phyloP scores from a whole-genome alignment of 2,797 vertebrate species.

The Aotus griseimembra region DNA sequence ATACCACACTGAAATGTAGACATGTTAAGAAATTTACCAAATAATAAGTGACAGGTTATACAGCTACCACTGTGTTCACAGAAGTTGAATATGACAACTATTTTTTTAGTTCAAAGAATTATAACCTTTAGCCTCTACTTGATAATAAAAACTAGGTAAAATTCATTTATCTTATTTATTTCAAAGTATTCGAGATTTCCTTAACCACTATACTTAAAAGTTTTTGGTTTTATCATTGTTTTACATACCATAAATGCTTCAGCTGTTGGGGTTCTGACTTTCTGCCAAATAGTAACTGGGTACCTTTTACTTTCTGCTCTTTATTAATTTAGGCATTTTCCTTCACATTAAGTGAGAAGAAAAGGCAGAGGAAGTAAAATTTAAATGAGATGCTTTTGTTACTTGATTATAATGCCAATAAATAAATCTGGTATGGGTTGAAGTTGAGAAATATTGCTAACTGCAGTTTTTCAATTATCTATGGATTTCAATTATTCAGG shows the following conservation, averaged over 20 bases:
- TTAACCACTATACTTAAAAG: neutral
- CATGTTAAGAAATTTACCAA: neutral
- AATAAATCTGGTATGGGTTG: slow-evolving; percentile 24
- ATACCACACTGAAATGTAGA: neutral
- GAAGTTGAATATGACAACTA: neutral
- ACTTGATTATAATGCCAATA: slow-evolving; percentile 37
- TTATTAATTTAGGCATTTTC: slow-evolving; percentile 15
- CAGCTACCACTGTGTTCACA: neutral
- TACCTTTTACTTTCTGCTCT: neutral
- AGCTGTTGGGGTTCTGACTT: neutral
- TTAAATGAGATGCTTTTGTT: slow-evolving; percentile 50
- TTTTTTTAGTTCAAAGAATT: neutral
- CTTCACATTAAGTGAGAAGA: neutral
- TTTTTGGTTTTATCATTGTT: neutral
- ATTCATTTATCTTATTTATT: neutral
- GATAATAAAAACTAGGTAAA: slow-evolving; percentile 3
- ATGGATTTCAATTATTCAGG: slow-evolving; percentile 59
- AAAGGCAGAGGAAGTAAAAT: slow-evolving; percentile 26
- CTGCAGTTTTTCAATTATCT: slow-evolving; percentile 64
- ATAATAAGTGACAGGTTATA: neutral
- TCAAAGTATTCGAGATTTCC: neutral
- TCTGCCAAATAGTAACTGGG: neutral
- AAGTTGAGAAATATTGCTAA: slow-evolving; percentile 55
- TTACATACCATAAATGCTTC: neutral
- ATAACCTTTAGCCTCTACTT: neutral